Conservation (phyloP, 2,797 vertebrate species). For the Brachymystax lenok region DNA sequence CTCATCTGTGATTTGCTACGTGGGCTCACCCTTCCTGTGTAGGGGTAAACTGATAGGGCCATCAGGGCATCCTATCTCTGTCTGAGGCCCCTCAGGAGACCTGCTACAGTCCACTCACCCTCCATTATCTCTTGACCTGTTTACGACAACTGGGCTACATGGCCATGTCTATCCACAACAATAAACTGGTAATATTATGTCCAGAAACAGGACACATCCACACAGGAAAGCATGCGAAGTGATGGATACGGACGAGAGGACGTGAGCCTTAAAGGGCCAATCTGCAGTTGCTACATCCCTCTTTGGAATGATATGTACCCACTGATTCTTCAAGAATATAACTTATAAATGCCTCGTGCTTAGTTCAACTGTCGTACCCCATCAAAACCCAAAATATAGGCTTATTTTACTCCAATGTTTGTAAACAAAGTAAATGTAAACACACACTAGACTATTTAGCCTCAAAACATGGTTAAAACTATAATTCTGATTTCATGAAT, state of each 20-base stretch:
- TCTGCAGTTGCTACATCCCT: too few relatives aligned
- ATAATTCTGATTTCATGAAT: too few relatives aligned
- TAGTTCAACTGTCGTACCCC: too few relatives aligned
- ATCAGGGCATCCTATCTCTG: not conserved
- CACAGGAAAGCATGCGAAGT: not conserved
- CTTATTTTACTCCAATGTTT: too few relatives aligned
- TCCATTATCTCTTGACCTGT: conserved; percentile 3
- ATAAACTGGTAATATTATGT: not conserved
- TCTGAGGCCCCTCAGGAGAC: not conserved
- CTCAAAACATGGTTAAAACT: too few relatives aligned
- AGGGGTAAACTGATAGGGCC: not conserved
- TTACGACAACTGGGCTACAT: not conserved
- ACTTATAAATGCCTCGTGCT: too few relatives aligned
- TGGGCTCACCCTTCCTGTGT: not conserved
- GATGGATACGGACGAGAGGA: not conserved
- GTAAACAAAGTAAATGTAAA: too few relatives aligned
- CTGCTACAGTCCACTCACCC: not conserved
- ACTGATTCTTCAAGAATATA: too few relatives aligned
- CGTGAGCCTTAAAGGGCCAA: not conserved
- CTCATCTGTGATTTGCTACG: not conserved
- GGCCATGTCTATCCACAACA: not conserved
- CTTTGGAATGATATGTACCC: too few relatives aligned
- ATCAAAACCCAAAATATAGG: too few relatives aligned
- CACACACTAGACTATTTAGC: too few relatives aligned
- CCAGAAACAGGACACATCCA: not conserved